Conservation (phyloP, 37 sponge, comb jelly and placozoan species). For the Mnemiopsis leidyi region DNA sequence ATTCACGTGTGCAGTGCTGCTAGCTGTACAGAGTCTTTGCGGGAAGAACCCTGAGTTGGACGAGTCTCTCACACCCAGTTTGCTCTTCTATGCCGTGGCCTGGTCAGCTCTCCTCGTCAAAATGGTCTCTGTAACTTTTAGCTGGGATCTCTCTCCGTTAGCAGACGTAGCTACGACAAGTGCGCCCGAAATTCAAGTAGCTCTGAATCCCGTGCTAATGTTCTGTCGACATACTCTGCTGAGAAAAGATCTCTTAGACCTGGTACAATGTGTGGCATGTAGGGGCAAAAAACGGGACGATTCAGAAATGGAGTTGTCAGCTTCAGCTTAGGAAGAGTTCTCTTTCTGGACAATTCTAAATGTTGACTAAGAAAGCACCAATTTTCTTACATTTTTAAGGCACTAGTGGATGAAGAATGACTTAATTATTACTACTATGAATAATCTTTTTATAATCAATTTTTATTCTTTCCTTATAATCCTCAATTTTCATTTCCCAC, state of each 20-base stretch:
- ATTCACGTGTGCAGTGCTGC: neutral
- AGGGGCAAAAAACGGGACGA: neutral
- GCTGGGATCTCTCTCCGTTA: neutral
- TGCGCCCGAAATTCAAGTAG: neutral
- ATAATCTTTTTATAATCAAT: too few relatives aligned
- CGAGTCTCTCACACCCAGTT: neutral
- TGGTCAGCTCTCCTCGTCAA: neutral
- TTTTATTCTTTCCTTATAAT: too few relatives aligned
- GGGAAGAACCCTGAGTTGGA: neutral
- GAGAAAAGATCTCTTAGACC: neutral
- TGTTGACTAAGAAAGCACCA: too few relatives aligned
- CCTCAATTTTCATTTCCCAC: too few relatives aligned
- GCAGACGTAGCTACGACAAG: neutral
- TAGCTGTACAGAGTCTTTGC: neutral
- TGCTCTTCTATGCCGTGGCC: neutral
- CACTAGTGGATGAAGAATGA: too few relatives aligned
- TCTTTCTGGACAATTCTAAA: too few relatives aligned
- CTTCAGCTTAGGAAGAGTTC: too few relatives aligned
- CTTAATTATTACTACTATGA: too few relatives aligned
- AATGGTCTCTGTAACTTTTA: neutral
- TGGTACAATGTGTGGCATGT: neutral
- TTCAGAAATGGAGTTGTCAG: neutral
- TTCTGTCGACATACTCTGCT: neutral
- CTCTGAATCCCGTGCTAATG: neutral
- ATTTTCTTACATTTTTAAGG: too few relatives aligned